Percentiles rank a stretch among this genome's conserved stretches.
phyloP scores from a whole-genome alignment of 1,140 invertebrate species.

The Neodiprion virginianus region DNA sequence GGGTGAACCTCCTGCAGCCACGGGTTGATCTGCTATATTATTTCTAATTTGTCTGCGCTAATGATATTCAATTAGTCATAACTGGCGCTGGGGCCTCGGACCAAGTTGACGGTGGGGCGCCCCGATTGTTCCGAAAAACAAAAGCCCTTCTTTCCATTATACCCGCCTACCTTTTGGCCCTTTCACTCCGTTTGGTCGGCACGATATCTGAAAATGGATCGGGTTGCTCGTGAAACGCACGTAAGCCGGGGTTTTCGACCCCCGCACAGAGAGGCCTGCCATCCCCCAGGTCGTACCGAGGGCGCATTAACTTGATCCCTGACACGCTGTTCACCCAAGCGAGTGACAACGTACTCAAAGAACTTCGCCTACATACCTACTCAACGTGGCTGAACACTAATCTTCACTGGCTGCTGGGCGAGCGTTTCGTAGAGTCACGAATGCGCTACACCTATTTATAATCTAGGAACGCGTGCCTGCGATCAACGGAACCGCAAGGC shows the following conservation, averaged over 20 bases:
- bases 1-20: too few species aligned
- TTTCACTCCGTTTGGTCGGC: neutral
- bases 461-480: conserved; percentile 36
- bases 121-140: neutral
- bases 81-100: neutral
- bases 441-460: conserved; percentile 18
- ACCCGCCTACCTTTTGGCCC: neutral
- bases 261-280: conserved; percentile 22
- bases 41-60: neutral
- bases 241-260: conserved; percentile 32
- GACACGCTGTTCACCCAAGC: conserved; percentile 60
- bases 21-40: too few species aligned
- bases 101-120: neutral
- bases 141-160: neutral
- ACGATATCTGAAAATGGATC: conserved; percentile 1
- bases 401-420: conserved; percentile 9
- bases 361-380: conserved; percentile 50
- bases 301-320: conserved; percentile 62
- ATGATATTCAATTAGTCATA: neutral
- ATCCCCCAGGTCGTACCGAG: conserved; percentile 15
- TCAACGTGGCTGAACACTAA: conserved; percentile 3
- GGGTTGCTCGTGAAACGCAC: conserved; percentile 22
- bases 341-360: conserved; percentile 61
- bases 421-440: conserved; percentile 8
- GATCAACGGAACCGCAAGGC: neutral